Percentiles rank a stretch among this genome's conserved stretches.
These are phyloP conservation scores for Microtus montanus DNA, from an alignment of 2,113 vertebrate species.

Conservation along the genomic window DNA sequence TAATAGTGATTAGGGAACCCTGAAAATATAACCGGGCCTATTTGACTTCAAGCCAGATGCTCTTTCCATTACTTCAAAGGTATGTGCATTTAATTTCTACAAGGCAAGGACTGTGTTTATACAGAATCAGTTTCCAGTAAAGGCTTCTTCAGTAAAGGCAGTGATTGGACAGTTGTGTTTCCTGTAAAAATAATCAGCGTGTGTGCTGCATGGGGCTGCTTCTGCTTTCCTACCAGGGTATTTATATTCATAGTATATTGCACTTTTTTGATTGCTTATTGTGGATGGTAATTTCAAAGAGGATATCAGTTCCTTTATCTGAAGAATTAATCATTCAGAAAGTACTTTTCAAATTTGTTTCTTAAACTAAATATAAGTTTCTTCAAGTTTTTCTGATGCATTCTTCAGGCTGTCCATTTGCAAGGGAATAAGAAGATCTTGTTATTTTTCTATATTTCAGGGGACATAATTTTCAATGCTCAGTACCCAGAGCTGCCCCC, in stretches of 20 bases:
- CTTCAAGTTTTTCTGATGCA: not conserved
- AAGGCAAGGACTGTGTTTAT: not conserved
- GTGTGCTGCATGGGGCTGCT: not conserved
- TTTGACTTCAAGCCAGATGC: not conserved
- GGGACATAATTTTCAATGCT: conserved; percentile 99
- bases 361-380: conserved; percentile 29
- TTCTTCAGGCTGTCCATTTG: conserved; percentile 19
- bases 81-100: conserved; percentile 50
- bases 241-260: conserved; percentile 49
- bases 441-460: conserved; percentile 84
- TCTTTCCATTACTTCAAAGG: conserved; percentile 24
- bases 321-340: conserved; percentile 56
- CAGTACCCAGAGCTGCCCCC: conserved; percentile 96
- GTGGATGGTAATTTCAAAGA: conserved; percentile 56
- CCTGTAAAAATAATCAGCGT: conserved; percentile 22
- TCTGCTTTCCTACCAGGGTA: not conserved
- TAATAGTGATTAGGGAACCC: not conserved
- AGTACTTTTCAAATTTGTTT: conserved; percentile 38
- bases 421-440: conserved; percentile 56
- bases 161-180: conserved; percentile 25
- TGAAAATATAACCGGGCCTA: not conserved
- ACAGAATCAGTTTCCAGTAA: conserved; percentile 17
- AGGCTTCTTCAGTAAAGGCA: conserved; percentile 47
- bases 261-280: conserved; percentile 42
- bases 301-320: conserved; percentile 34